Evolutionary conservation across 1,140 invertebrate genomes (phyloP).

Genomic region (Drosophila sp.): DNA sequence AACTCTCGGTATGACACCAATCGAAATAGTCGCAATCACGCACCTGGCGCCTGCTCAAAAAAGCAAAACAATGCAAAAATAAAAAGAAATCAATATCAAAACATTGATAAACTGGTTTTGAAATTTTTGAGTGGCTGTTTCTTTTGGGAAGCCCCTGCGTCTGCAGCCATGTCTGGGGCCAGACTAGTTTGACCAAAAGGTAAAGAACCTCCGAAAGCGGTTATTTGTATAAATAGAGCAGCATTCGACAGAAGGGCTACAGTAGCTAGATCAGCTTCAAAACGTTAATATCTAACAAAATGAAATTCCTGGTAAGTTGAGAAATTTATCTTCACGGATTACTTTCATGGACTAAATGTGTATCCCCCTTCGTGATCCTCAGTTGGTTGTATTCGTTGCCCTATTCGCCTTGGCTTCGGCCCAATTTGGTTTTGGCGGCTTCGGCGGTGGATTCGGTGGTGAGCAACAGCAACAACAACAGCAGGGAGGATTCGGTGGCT

Average conservation of each 20-base stretch:
- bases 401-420: constrained; percentile 28
- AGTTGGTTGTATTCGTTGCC: constrained; percentile 48
- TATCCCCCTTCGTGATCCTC: background rate
- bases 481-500: constrained; percentile 16
- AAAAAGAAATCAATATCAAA: constrained; percentile 35
- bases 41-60: constrained; percentile 39
- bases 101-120: constrained; percentile 28
- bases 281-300: constrained; percentile 18
- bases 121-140: constrained; percentile 17
- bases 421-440: constrained; percentile 35
- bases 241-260: constrained; percentile 14
- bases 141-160: constrained; percentile 42
- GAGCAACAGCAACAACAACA: constrained; percentile 39
- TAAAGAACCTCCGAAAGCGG: constrained; percentile 35
- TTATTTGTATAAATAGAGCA: constrained; percentile 43
- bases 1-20: background rate
- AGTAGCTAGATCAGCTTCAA: constrained; percentile 13
- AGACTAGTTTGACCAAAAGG: constrained; percentile 13
- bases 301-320: constrained; percentile 43
- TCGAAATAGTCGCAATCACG: constrained; percentile 13
- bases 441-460: constrained; percentile 10
- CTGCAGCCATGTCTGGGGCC: constrained; percentile 35
- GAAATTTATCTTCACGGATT: background rate
- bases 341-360: background rate
- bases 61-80: background rate